Conservation (phyloP, 2,888 invertebrate genomes). For the Arenicola marina region DNA sequence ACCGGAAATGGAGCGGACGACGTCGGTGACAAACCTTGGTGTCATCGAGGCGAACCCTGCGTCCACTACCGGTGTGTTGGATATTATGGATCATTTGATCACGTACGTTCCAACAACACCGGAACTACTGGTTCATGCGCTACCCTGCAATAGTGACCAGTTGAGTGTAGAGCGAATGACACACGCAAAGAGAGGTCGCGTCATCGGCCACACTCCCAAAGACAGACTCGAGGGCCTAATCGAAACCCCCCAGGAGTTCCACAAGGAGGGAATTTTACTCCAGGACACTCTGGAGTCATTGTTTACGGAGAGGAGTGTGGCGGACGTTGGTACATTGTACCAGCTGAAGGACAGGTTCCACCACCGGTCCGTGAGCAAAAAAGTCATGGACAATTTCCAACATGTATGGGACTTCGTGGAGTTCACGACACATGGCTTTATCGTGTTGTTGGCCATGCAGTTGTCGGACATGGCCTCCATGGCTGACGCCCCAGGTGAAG, state of each 20-base stretch:
- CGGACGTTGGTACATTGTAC: not conserved
- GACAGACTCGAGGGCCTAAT: not conserved
- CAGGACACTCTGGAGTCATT: not conserved
- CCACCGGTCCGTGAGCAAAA: not conserved
- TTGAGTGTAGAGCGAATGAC: slow-evolving; percentile 8
- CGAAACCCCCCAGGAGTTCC: not conserved
- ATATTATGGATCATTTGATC: slow-evolving; percentile 2
- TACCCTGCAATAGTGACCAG: slow-evolving; percentile 2
- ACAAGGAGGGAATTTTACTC: not conserved
- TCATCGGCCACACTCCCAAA: not conserved
- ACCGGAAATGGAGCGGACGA: too few relatives aligned
- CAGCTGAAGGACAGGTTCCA: not conserved
- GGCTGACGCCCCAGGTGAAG: too few relatives aligned
- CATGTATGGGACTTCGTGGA: slow-evolving; percentile 1
- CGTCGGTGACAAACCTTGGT: too few relatives aligned
- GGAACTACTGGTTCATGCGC: not conserved
- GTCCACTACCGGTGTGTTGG: slow-evolving; percentile 1
- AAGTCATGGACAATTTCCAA: slow-evolving; percentile 1
- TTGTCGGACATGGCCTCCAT: too few relatives aligned
- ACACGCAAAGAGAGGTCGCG: not conserved
- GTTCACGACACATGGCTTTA: too few relatives aligned
- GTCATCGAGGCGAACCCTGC: slow-evolving; percentile 3
- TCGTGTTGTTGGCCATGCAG: too few relatives aligned
- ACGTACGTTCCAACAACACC: not conserved
- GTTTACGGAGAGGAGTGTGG: not conserved